Evolutionary conservation across 2,797 vertebrate species (phyloP), one percentile per base, ranked within the genome.

Genomic region (Karalla daura): DNA sequence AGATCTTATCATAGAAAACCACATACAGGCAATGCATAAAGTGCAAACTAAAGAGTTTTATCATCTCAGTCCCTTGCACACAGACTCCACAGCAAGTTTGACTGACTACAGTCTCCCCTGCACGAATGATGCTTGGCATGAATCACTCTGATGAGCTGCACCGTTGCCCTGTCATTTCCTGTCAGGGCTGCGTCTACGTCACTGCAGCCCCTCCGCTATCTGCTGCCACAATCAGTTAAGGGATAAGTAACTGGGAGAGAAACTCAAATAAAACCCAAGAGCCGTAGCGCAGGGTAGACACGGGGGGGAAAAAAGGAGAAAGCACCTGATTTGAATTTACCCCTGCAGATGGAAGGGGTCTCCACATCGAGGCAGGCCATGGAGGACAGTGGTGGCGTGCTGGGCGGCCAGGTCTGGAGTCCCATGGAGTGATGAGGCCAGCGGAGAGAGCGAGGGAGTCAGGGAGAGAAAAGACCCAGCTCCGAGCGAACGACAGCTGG

Each of bases 291-390:
- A 40, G 18, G 23, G 59, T 13, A 75, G 47, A 59, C 35, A n/a
- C 15, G 3, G 24, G 30, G 36, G 47, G 36, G 37, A 55, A 3
- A 28, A 39, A 36, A 50, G 36, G 37, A 59, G 45, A 69, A 62
- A 64, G 86, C 63, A 80, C 76, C 74, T 70, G 88, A 83, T 79
- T 91, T 78, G 67, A 87, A 74, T 80, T 82, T 76, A 72, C 83
- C 77, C 81, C 88, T 91, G 88, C 92, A 92, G 86, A 93, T 91
- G 72, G 88, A 88, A 35, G 90, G 88, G 81, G 87, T 84, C 88
- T 94, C 92, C 86, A 93, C 92, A 53, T 93, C 91, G 46, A 93
- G 89, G 80, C 92, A 94, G 86, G 92, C 92, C 91, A 94, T 94
- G 49, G 90, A 84, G 74, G 80, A 80, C 70, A 88, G 83, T 54